These are phyloP conservation scores for Scolopax rusticola DNA, from an alignment of 2,797 vertebrate species.

Conservation along the genomic window DNA sequence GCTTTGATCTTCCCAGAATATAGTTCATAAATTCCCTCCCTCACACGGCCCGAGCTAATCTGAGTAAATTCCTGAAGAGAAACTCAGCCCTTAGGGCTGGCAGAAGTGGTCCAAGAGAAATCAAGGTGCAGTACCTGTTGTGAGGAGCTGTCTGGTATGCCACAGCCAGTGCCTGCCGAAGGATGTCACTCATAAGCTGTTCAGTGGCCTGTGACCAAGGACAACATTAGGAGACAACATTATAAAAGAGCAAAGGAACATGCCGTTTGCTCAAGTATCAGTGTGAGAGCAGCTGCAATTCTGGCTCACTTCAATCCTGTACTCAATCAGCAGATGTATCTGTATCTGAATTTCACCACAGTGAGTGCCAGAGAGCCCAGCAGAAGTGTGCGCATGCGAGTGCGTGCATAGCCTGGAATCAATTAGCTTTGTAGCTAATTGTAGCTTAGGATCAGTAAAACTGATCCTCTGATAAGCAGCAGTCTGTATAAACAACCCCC, in stretches of 20 bases:
- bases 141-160: slow-evolving; percentile 89
- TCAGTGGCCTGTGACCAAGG: slow-evolving; percentile 87
- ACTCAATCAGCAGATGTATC: neutral
- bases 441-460: neutral
- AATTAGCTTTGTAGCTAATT: neutral
- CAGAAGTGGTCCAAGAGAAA: neutral
- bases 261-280: neutral
- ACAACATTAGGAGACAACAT: neutral
- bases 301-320: neutral
- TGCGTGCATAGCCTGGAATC: neutral
- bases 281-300: neutral
- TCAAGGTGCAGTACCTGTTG: slow-evolving; percentile 85
- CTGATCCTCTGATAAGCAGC: neutral
- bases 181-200: slow-evolving; percentile 93
- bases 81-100: neutral
- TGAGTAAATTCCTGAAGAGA: neutral
- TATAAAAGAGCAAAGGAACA: neutral
- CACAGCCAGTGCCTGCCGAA: slow-evolving; percentile 91
- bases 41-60: neutral
- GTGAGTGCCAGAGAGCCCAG: neutral
- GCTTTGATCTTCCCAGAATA: neutral
- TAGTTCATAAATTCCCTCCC: neutral
- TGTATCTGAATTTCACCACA: neutral
- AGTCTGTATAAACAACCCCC: neutral
- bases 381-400: fast-evolving